Base-by-base conservation (phyloP, 2,797 vertebrate genomes). In the Liparis tanakae region DNA sequence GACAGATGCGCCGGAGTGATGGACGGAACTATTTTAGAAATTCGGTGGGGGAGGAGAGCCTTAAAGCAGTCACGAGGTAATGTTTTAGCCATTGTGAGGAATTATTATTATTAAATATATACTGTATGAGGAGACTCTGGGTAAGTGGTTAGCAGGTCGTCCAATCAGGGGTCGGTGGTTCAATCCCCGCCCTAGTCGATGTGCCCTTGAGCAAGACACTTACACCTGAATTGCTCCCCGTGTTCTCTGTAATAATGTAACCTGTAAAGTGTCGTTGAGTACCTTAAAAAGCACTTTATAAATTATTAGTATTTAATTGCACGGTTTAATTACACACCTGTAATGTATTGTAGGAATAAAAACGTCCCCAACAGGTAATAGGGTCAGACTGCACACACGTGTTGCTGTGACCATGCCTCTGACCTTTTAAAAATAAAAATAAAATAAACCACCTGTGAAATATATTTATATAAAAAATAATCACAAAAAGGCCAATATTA, bases 1-100 rank as follows among this genome's bases (percentile, higher is more conserved):
- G 48, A 54, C 85, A 87, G 82, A 51, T 84, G 84, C 30, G 54
- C 6, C 51, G 34, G 60, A 66, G 4, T 78, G 82, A 83, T 67
- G 85, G 88, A 81, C 76, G 62, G 64, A 55, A 79, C 86, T 82
- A 88, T 77, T 85, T 67, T 59, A 36, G 37, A 57, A 57, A 65
- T 3, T 2, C 0, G 6, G 17, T 10, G 18, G 63, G 67, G 63
- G 51, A 22, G 37, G 41, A 73, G 20, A 14, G 33, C 22, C 41
- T 53, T 37, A 44, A 70, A 72, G 25, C 64, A 76, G 18, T 51
- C 20, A 22, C 50, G 33, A 3, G 1, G 48, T 43, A 7, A 36
- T 65, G 59, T 65, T 81, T 71, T 30, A 56, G 58, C 25, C 39
- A 58, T 0, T 9, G 7, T 10, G 48, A 46, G 18, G 10, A 57